Evolutionary conservation across 2,113 vertebrate genomes (phyloP).

Genomic region (Ptyas mucosa): DNA sequence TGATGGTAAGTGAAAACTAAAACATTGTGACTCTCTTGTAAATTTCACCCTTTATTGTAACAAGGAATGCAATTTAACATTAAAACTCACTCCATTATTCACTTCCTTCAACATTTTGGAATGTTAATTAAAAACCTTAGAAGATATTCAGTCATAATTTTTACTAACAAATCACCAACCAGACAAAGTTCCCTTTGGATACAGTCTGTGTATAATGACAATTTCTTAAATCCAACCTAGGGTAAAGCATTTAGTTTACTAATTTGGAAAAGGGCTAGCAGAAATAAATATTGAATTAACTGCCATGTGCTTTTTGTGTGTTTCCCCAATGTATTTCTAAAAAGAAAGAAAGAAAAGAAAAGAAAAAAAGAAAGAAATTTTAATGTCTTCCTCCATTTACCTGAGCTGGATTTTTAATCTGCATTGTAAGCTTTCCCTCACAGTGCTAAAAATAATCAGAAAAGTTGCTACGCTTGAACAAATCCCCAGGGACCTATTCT

Average conservation of each 20-base stretch:
- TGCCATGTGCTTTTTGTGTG: not conserved
- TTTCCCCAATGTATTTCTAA: not conserved
- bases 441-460: slow-evolving; percentile 12
- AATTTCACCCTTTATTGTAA: not conserved
- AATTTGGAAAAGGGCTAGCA: not conserved
- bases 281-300: not conserved
- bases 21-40: not conserved
- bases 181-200: not conserved
- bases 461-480: not conserved
- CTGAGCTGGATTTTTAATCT: not conserved
- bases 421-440: slow-evolving; percentile 7
- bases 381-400: not conserved
- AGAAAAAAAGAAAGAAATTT: not conserved
- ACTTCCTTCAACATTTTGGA: not conserved
- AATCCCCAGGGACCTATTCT: not conserved
- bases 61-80: not conserved
- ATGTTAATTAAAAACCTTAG: not conserved
- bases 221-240: not conserved
- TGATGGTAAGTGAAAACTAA: slow-evolving; percentile 80
- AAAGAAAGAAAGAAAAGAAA: not conserved
- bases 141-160: not conserved
- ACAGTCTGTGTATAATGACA: not conserved
- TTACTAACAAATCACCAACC: not conserved
- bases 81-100: not conserved
- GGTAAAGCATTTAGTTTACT: not conserved